Evolutionary conservation across 1,140 invertebrate species (phyloP).

Genomic region (Drosophila kikkawai): DNA sequence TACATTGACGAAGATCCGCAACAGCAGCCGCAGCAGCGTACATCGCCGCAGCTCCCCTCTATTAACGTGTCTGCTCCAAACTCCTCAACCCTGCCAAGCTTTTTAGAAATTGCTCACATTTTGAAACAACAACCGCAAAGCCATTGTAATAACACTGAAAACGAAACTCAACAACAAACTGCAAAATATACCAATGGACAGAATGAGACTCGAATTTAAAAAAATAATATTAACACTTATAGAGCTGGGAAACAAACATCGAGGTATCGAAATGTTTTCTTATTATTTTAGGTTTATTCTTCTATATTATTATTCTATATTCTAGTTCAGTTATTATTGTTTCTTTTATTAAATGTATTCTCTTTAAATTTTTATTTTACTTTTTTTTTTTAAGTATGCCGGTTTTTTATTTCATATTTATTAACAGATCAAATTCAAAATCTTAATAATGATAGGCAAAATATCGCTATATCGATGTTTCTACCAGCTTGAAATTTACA

Average conservation of each 20-base stretch:
- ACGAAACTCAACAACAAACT: constrained; percentile 21
- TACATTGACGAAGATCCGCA: constrained; percentile 95
- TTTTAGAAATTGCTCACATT: constrained; percentile 53
- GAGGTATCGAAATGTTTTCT: constrained; percentile 1
- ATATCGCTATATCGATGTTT: constrained; percentile 11
- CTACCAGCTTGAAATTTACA: constrained; percentile 1
- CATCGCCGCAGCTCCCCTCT: constrained; percentile 38
- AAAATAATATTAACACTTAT: not conserved
- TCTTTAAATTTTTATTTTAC: not conserved
- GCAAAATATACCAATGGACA: constrained; percentile 51
- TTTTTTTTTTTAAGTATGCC: not conserved
- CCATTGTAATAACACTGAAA: constrained; percentile 24
- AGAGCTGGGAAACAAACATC: constrained; percentile 9
- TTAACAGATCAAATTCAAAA: not conserved
- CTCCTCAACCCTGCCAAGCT: constrained; percentile 36
- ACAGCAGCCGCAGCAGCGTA: constrained; percentile 60
- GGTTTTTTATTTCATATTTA: not conserved
- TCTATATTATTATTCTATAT: not conserved
- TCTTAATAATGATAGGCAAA: not conserved
- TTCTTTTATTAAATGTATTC: not conserved
- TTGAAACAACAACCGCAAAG: constrained; percentile 39
- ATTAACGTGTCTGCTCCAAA: constrained; percentile 21
- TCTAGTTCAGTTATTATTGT: not conserved
- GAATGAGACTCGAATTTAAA: constrained; percentile 78
- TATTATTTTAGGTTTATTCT: not conserved